Evolutionary conservation across 2,113 vertebrate species (phyloP).

Genomic region (Sula dactylatra): DNA sequence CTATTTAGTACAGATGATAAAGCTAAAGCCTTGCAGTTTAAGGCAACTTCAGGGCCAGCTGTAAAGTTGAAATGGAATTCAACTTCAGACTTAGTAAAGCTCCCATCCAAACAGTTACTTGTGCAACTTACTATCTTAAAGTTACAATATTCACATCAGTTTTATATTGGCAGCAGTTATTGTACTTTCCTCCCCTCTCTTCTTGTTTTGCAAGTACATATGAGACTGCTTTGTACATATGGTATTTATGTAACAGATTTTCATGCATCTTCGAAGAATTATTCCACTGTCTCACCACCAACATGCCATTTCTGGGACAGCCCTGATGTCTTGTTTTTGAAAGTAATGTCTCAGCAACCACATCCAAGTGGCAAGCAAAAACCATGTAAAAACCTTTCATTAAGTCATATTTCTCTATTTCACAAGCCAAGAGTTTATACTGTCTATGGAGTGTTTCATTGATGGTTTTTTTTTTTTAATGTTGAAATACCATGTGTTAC

Average conservation of each 20-base stretch:
- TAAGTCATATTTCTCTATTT: not conserved
- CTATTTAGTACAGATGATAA: not conserved
- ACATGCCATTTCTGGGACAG: not conserved
- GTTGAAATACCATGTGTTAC: not conserved
- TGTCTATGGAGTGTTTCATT: not conserved
- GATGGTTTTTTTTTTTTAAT: not conserved
- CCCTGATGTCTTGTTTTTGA: not conserved
- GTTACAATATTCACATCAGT: not conserved
- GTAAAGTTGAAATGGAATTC: not conserved
- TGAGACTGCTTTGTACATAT: not conserved
- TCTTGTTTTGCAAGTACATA: not conserved
- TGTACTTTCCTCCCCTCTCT: not conserved
- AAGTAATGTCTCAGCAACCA: not conserved
- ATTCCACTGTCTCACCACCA: not conserved
- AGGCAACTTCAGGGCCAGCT: not conserved
- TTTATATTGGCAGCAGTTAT: not conserved
- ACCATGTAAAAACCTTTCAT: not conserved
- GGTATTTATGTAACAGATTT: not conserved
- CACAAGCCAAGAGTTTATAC: not conserved
- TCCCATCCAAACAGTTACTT: not conserved
- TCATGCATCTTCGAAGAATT: not conserved
- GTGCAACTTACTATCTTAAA: not conserved
- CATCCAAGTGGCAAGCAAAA: not conserved
- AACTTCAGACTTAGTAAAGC: not conserved
- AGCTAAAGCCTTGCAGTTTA: not conserved